These are phyloP conservation scores for Telmatherina bonti DNA, from an alignment of 2,797 vertebrate genomes.

Conservation along the genomic window DNA sequence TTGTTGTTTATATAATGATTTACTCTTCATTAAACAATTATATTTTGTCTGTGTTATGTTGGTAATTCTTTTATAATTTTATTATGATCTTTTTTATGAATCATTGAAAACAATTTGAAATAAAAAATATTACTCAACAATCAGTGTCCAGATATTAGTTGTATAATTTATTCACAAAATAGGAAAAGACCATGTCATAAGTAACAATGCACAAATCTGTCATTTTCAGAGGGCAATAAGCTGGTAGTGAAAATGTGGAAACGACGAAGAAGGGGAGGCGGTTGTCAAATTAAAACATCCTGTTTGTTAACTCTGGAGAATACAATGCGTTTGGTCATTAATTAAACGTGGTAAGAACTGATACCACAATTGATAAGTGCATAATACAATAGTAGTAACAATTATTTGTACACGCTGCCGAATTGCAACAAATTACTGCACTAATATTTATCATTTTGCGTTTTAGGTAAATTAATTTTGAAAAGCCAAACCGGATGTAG, in stretches of 20 bases:
- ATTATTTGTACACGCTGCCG: too few relatives aligned
- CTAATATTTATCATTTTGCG: too few relatives aligned
- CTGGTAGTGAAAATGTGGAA: rapidly evolving
- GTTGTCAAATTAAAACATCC: conserved; percentile 6
- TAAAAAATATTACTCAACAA: background rate
- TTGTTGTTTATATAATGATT: background rate
- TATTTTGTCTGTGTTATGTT: background rate
- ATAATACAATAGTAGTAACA: too few relatives aligned
- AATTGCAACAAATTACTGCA: too few relatives aligned
- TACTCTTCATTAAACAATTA: conserved; percentile 4
- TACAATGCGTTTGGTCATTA: background rate
- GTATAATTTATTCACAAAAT: background rate
- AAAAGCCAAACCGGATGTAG: conserved; percentile 16
- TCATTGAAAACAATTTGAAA: background rate
- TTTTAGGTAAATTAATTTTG: conserved; percentile 43
- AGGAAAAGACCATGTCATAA: background rate
- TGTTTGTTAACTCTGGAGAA: background rate
- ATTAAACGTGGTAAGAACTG: background rate
- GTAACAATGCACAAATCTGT: background rate
- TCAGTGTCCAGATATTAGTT: background rate
- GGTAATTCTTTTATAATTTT: background rate
- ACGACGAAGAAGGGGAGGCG: conserved; percentile 39
- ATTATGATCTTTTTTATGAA: background rate
- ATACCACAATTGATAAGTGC: too few relatives aligned
- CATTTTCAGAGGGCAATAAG: background rate